Conservation (phyloP, 2,113 vertebrate species). For the Amphiprion percula region DNA sequence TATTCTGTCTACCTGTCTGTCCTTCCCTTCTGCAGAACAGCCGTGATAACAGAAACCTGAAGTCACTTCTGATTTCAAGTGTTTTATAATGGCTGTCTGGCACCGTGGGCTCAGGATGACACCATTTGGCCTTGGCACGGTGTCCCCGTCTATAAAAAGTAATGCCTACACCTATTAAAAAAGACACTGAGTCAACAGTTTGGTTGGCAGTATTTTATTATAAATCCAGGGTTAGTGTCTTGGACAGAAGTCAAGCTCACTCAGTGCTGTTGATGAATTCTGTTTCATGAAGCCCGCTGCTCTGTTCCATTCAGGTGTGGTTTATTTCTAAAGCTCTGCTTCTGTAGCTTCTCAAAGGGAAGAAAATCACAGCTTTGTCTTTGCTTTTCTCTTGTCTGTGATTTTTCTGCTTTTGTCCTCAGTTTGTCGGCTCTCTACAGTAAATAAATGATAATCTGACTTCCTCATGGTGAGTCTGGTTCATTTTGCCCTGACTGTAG, state of each 20-base stretch:
- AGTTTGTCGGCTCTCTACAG: too few relatives aligned
- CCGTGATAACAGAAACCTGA: slow-evolving; percentile 8
- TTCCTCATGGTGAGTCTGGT: too few relatives aligned
- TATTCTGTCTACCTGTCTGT: neutral
- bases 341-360: too few relatives aligned
- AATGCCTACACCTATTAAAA: slow-evolving; percentile 57
- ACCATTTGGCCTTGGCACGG: slow-evolving; percentile 41
- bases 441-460: too few relatives aligned
- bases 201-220: slow-evolving; percentile 42
- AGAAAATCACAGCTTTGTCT: too few relatives aligned
- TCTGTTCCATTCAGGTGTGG: too few relatives aligned
- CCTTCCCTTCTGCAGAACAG: neutral
- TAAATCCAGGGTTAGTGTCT: slow-evolving; percentile 6
- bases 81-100: slow-evolving; percentile 33
- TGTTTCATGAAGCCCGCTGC: neutral
- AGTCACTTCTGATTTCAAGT: neutral
- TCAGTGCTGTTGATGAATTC: neutral
- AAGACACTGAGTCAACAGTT: slow-evolving; percentile 63
- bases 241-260: slow-evolving; percentile 35
- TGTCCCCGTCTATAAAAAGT: slow-evolving; percentile 42
- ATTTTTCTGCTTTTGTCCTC: too few relatives aligned
- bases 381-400: too few relatives aligned
- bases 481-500: too few relatives aligned
- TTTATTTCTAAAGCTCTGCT: too few relatives aligned
- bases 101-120: neutral